phyloP scores from a whole-genome alignment of 2,113 vertebrate genomes.

The Salvelinus sp. region DNA sequence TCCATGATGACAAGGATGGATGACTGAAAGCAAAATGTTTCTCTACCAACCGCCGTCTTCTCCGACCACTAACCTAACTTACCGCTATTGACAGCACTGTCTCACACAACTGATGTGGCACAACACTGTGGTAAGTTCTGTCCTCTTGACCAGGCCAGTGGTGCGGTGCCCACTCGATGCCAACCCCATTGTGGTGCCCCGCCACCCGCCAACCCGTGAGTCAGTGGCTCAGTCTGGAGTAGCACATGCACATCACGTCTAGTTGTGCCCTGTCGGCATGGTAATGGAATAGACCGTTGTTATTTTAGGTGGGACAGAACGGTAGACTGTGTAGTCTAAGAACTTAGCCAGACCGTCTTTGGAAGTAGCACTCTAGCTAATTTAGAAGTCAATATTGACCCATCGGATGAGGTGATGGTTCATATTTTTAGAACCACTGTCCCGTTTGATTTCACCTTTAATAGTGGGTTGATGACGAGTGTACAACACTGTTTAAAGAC shows the following conservation, averaged over 20 bases:
- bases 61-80: neutral
- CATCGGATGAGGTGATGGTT: constrained; percentile 16
- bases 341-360: constrained; percentile 31
- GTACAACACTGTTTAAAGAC: constrained; percentile 11
- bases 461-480: constrained; percentile 19
- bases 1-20: no score
- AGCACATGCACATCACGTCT: constrained; percentile 33
- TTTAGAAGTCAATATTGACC: constrained; percentile 39
- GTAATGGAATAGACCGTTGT: constrained; percentile 42
- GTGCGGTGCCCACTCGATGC: neutral
- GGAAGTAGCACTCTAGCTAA: constrained; percentile 12
- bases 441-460: constrained; percentile 24
- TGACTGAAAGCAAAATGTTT: neutral
- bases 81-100: neutral
- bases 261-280: constrained; percentile 46
- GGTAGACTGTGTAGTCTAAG: constrained; percentile 55
- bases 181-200: constrained; percentile 33
- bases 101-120: neutral
- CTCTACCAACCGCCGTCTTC: neutral
- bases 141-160: neutral
- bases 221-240: constrained; percentile 45
- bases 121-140: neutral
- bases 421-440: constrained; percentile 11
- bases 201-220: constrained; percentile 36
- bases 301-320: constrained; percentile 40